A percentile compares a stretch with the other conserved stretches of the same genome.
These are phyloP conservation scores for Acanthacorydalis orientalis DNA, from an alignment of 2,888 invertebrate species.

Conservation along the genomic window DNA sequence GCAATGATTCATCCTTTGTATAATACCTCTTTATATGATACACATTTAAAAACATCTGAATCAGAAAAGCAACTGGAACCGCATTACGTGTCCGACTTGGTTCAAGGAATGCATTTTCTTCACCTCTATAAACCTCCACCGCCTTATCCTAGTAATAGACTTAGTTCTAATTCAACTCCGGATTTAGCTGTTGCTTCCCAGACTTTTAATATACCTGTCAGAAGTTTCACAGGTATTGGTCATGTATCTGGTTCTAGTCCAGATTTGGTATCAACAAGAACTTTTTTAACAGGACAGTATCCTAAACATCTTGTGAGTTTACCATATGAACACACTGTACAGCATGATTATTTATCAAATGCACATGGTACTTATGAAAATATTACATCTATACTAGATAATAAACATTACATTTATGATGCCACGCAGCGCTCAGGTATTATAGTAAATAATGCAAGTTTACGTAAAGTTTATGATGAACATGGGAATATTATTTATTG, in stretches of 20 bases:
- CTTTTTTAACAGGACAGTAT: conserved; percentile 33
- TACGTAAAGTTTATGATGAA: conserved; percentile 43
- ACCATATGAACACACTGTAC: conserved; percentile 6
- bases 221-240: conserved; percentile 15
- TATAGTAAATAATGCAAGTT: conserved; percentile 39
- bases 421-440: conserved; percentile 23
- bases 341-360: conserved; percentile 24
- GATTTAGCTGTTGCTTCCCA: conserved; percentile 62
- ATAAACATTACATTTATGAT: conserved; percentile 17
- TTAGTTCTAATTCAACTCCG: conserved; percentile 72
- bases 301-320: conserved; percentile 15
- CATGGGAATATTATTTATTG: conserved; percentile 45
- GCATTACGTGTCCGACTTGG: conserved; percentile 20
- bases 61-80: conserved; percentile 6
- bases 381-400: conserved; percentile 38
- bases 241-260: conserved; percentile 63
- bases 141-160: conserved; percentile 59
- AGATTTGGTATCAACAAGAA: conserved; percentile 57
- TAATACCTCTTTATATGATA: conserved; percentile 11
- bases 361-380: conserved; percentile 60
- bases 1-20: conserved; percentile 13
- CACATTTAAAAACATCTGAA: conserved; percentile 17
- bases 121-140: conserved; percentile 71
- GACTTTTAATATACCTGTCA: conserved; percentile 1
- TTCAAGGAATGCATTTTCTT: conserved; percentile 37